Evolutionary conservation across 1,140 invertebrate species (phyloP), one percentile per base, ranked within the genome.

Genomic region (Streblospio benedicti): DNA sequence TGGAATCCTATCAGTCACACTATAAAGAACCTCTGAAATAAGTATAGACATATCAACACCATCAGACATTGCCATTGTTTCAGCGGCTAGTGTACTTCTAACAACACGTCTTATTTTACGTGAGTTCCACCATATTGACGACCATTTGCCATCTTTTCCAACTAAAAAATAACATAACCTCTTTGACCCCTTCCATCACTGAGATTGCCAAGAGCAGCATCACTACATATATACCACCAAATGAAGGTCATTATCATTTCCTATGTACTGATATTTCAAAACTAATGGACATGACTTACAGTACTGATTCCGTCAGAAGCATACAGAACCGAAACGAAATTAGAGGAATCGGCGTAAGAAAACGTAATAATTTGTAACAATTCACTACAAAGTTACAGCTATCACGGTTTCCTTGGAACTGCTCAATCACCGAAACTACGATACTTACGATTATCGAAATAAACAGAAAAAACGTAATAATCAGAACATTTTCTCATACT

Each of bases 221-320:
- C 41, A 38, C 38, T 28, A 45, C n/a, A n/a, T n/a, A n/a, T 47
- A 62, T 9, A 61, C n/a, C 14, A 64, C 14, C 9, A 60, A 20
- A 6, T 47, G 25, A 14, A 61, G 14, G 16, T 41, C 18, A n/a
- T 47, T 45, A 4, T 57, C 43, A 31, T 23, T 5, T 35, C 44
- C 44, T 31, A 63, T 30, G 14, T 35, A 14, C 53, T 28, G 18
- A 32, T 57, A 61, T 45, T 57, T 64, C 54, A 64, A 28, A 14
- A 9, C 53, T 41, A 33, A 18, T 9, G 33, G n/a, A 43, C 28
- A 20, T 20, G 23, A 20, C 41, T 51, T 38, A n/a, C n/a, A n/a
- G n/a, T n/a, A n/a, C n/a, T n/a, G n/a, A n/a, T n/a, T n/a, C n/a
- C n/a, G n/a, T n/a, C n/a, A n/a, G n/a, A n/a, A n/a, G n/a, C n/a